Base-by-base conservation (phyloP, 2,797 vertebrate species). In the Chromobotia macracanthus region DNA sequence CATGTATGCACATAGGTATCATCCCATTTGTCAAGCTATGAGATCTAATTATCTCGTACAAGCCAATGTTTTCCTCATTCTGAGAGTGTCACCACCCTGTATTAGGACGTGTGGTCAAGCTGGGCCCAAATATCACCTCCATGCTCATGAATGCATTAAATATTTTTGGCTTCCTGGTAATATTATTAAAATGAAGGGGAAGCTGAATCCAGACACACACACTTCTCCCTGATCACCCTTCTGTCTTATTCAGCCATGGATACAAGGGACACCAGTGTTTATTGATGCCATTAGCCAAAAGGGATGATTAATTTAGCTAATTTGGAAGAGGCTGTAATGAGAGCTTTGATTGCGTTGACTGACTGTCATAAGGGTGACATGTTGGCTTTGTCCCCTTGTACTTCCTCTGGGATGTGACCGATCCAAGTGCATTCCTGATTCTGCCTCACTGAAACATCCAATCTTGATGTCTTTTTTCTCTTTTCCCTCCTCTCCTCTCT, bases 131-230 rank as follows among this genome's bases (percentile, higher is more conserved):
- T 92, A 95, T 95, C 93, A 93, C 92, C 93, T 94, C 91, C 97
- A 97, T 98, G 97, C 95, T 95, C 90, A 96, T 95, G 96, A 98
- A 99, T 98, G 95, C 96, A 98, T 99, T 98, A 97, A 94, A 93
- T 95, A 93, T 96, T 96, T 98, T 97, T 97, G 95, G 95, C 93
- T 93, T 92, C 89, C 68, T 79, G 91, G 92, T 94, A 94, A 94
- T 94, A 83, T 95, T 95, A 96, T 97, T 96, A 95, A 95, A 95
- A 91, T 93, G 94, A 94, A 92, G 92, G 93, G 91, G 94, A 95
- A 93, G 91, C 92, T 68, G 64, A 91, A 92, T 90, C 93, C 93
- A 92, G 94, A 93, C 91, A 93, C 88, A 92, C 90, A 94, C 92
- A 94, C 94, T 92, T 95, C 95, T 95, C 87, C 89, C 90, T 94